These are phyloP conservation scores for Diorhabda sublineata DNA, from an alignment of 1,140 invertebrate species.

Conservation along the genomic window DNA sequence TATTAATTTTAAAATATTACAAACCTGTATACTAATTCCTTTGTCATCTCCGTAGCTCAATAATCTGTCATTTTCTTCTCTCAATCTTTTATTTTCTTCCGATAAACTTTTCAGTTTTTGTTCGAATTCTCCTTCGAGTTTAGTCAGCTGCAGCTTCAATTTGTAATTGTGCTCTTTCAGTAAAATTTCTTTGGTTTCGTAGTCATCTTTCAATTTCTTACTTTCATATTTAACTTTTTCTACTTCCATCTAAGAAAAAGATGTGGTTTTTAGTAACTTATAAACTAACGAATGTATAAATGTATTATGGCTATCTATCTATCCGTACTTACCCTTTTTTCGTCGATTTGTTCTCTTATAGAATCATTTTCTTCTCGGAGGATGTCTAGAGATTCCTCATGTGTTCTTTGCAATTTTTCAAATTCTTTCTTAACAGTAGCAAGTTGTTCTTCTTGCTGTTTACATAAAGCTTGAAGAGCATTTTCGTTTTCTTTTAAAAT, in stretches of 20 bases:
- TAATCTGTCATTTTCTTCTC: slow-evolving; percentile 39
- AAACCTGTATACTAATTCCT: slow-evolving; percentile 38
- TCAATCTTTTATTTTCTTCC: slow-evolving; percentile 42
- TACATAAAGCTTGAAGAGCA: slow-evolving; percentile 28
- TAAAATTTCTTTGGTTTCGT: slow-evolving; percentile 43
- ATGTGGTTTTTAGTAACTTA: background rate
- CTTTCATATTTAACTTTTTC: slow-evolving; percentile 39
- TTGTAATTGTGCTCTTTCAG: slow-evolving; percentile 31
- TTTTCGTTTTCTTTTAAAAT: slow-evolving; percentile 31
- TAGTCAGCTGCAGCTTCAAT: slow-evolving; percentile 24
- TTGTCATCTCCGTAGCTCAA: slow-evolving; percentile 37
- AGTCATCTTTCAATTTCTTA: slow-evolving; percentile 46
- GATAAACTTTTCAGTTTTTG: slow-evolving; percentile 28
- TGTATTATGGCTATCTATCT: too few relatives aligned
- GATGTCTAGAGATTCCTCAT: slow-evolving; percentile 42
- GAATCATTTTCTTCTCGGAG: slow-evolving; percentile 45
- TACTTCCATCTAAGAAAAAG: slow-evolving; percentile 32
- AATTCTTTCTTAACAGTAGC: slow-evolving; percentile 36
- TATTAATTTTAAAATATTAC: background rate
- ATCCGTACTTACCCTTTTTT: slow-evolving; percentile 30
- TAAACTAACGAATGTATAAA: too few relatives aligned
- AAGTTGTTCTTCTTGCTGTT: slow-evolving; percentile 40
- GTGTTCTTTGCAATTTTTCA: slow-evolving; percentile 39
- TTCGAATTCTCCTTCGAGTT: slow-evolving; percentile 26
- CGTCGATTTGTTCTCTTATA: slow-evolving; percentile 44